Conservation (phyloP, 2,113 vertebrate species). For the Atrichornis clamosus region DNA sequence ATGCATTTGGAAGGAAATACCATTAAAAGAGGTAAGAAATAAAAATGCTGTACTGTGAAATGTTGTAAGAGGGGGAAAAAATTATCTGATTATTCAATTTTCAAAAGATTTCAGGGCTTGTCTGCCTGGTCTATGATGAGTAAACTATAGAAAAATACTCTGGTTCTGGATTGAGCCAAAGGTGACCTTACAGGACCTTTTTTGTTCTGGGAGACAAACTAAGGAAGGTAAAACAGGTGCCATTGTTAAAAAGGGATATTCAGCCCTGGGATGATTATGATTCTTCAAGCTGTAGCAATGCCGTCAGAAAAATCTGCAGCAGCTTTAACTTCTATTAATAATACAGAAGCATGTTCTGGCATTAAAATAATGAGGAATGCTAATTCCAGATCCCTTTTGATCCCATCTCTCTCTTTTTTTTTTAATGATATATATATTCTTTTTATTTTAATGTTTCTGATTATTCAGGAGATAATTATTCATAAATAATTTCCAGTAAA, state of each 20-base stretch:
- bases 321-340: conserved; percentile 45
- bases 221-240: conserved; percentile 62
- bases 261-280: not conserved
- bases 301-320: conserved; percentile 23
- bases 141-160: conserved; percentile 24
- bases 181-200: conserved; percentile 45
- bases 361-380: conserved; percentile 45
- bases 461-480: conserved; percentile 19
- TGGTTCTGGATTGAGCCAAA: conserved; percentile 8
- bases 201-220: conserved; percentile 49
- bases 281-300: conserved; percentile 25
- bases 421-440: not conserved
- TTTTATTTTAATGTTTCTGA: conserved; percentile 16
- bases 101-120: conserved; percentile 24
- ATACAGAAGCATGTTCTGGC: conserved; percentile 18
- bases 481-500: conserved; percentile 14
- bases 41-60: conserved; percentile 10
- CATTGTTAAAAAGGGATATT: conserved; percentile 33
- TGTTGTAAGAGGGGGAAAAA: not conserved
- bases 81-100: not conserved
- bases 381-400: conserved; percentile 32
- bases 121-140: not conserved
- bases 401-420: not conserved
- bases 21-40: conserved; percentile 57
- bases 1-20: conserved; percentile 61